These are phyloP conservation scores for Chalcosyrphus nemorum DNA, from an alignment of 2,888 invertebrate genomes.

Conservation along the genomic window DNA sequence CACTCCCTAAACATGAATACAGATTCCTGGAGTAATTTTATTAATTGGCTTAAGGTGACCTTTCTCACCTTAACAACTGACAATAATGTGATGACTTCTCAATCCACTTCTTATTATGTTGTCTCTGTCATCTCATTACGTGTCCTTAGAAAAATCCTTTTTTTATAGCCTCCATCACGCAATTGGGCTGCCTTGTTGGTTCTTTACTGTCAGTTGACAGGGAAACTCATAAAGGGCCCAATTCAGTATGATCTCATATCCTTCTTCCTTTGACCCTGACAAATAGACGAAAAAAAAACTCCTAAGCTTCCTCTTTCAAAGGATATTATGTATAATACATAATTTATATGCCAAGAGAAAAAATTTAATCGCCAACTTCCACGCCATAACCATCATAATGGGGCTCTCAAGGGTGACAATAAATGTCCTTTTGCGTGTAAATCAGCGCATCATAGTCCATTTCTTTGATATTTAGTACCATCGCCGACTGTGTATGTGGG, in stretches of 20 bases:
- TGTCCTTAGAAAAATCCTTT: background rate
- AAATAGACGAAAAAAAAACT: too few species aligned
- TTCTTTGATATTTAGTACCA: too few species aligned
- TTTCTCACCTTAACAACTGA: background rate
- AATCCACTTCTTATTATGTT: background rate
- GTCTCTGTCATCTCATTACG: background rate
- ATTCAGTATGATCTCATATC: conserved; percentile 33
- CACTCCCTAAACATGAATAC: too few species aligned
- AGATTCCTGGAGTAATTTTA: background rate
- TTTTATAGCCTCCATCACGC: conserved; percentile 22
- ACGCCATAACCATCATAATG: conserved; percentile 14
- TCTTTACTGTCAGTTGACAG: conserved; percentile 2
- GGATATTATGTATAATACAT: conserved; percentile 15
- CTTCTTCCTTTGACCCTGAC: conserved; percentile 6
- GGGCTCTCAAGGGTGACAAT: conserved; percentile 14
- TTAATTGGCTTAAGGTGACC: background rate
- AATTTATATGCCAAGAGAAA: too few species aligned
- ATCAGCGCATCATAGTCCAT: conserved; percentile 32
- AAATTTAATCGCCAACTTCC: conserved; percentile 27
- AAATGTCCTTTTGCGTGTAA: conserved; percentile 44
- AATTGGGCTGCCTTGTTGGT: background rate
- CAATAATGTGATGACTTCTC: background rate
- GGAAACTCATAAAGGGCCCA: background rate
- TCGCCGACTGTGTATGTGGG: too few species aligned
- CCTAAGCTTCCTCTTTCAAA: background rate